These are phyloP conservation scores for Ibidorhyncha struthersii DNA, from an alignment of 2,113 vertebrate genomes.

Conservation along the genomic window DNA sequence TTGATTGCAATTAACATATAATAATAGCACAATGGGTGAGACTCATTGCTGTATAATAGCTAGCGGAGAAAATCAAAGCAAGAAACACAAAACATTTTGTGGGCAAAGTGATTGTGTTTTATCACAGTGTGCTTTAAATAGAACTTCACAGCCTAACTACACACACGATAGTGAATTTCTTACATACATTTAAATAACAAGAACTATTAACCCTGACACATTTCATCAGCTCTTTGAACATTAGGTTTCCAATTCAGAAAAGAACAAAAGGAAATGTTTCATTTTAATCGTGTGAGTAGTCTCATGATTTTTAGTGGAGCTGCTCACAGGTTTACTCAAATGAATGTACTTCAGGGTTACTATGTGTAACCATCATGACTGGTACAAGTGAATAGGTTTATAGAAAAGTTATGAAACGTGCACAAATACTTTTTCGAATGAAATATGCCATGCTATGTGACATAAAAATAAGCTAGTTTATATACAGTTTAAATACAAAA, in stretches of 20 bases:
- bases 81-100: neutral
- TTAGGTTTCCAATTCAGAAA: neutral
- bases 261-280: neutral
- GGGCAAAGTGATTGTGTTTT: neutral
- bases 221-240: neutral
- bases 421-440: accelerated
- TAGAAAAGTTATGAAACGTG: neutral
- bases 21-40: constrained; percentile 26
- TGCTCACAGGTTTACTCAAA: neutral
- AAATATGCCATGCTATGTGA: neutral
- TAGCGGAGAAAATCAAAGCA: constrained; percentile 17
- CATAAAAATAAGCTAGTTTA: neutral
- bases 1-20: constrained; percentile 63
- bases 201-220: neutral
- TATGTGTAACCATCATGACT: neutral
- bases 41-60: neutral
- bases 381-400: neutral
- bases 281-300: neutral
- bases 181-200: neutral
- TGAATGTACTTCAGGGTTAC: neutral
- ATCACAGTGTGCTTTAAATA: neutral
- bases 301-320: neutral
- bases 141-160: neutral
- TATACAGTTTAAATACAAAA: neutral
- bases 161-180: neutral